Base-by-base conservation (phyloP, 1,140 invertebrate genomes). In the Drosophila nigrodunni region DNA sequence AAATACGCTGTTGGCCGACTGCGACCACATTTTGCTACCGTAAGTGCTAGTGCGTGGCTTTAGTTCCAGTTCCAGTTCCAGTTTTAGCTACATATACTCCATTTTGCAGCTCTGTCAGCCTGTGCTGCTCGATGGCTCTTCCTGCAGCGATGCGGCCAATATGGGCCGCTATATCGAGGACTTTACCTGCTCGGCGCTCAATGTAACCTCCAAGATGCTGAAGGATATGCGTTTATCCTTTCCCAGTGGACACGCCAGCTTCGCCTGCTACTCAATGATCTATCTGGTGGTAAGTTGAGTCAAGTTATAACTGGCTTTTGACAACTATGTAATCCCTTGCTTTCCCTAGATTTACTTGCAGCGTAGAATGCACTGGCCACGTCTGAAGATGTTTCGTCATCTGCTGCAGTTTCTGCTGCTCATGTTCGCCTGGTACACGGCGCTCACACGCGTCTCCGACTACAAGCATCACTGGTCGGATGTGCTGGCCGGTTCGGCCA, bases 381-480 rank as follows among this genome's bases (percentile, higher is more conserved):
- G 94, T 21, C 95, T 95, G 50, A 95, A 95, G 74, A 93, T 98
- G 44, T 82, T 97, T 1, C 95, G 94, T 43, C 96, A 97, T 77
- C 93, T 96, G 4, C 82, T 97, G 6, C 97, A 97, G 92, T 95
- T 96, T 73, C 50, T 95, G 6, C 94, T 95, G 18, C 90, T 98
- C 10, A 93, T 95, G 88, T 93, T 97, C 82, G 95, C 97, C 25
- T 96, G 96, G 94, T 97, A 94, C 83, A 97, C 97, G 6, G 95
- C 96, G 5, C 94, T 98, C 93, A 96, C 96, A 2, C 94, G 98
- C 35, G 95, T 99, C 25, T 97, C 97, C 3, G 97, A 99, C 94
- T 98, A 99, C 93, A 99, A 99, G 93, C 98, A 99, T 93, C 98
- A 99, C 90, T 98, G 97, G 78, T 86, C 86, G 69, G 95, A 95